Base-by-base conservation (phyloP, 2,797 vertebrate genomes). In the Schizopygopsis pylzovi region DNA sequence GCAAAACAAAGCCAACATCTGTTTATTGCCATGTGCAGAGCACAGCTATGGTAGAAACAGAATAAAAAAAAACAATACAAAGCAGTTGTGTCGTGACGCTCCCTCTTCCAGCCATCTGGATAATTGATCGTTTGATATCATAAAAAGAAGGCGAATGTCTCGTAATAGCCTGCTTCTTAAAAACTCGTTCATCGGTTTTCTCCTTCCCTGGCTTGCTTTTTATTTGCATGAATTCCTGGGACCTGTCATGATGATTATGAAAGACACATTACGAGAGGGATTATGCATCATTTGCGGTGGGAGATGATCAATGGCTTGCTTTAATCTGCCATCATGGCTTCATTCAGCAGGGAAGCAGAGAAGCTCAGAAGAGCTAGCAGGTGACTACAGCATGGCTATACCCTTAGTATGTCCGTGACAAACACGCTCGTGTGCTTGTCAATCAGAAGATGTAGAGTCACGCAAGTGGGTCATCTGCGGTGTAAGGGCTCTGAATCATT, bases 101-200 rank as follows among this genome's bases (percentile, higher is more conserved):
- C 82, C 70, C 85, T 79, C 63, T 85, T 80, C 68, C 85, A 85
- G 91, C 94, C 95, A 95, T 95, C 94, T 95, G 94, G 95, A 93
- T 94, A 95, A 95, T 90, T 93, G 92, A 95, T 94, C 91, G 73
- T 94, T 93, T 90, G 85, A 89, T 89, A 92, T 94, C 92, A 90
- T 94, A 93, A 95, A 94, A 92, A 92, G 90, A 94, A 86, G 75
- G 90, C 8, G 76, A 90, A 92, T 91, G 91, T 91, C 90, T 92
- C 90, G 87, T 94, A 93, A 95, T 93, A 90, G 92, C 88, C 88
- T 91, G 92, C 91, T 94, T 93, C 93, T 93, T 93, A 92, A 87
- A 91, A 95, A 93, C 87, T 82, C 90, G 87, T 91, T 92, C 82
- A 81, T 87, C 87, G 87, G 81, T 84, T 90, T 81, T 84, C 88